phyloP scores from a whole-genome alignment of 2,888 invertebrate species.

The Sinhomidia bicolor region DNA sequence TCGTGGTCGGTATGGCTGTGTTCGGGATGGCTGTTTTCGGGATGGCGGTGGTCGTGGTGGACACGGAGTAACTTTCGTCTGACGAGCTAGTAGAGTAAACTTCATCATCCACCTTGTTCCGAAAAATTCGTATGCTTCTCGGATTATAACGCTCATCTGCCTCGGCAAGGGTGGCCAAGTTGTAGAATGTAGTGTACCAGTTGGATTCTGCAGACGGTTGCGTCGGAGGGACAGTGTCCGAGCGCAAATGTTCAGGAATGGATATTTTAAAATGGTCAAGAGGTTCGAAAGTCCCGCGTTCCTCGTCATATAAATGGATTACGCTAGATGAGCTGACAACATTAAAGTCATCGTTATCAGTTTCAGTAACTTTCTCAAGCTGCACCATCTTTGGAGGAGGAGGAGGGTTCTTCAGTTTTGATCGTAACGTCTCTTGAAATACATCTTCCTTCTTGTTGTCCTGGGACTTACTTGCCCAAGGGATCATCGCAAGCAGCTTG shows the following conservation, averaged over 20 bases:
- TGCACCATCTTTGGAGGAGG: too few species aligned
- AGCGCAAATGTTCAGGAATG: background rate
- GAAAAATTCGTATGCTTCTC: background rate
- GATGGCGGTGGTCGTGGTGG: background rate
- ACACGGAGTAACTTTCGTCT: background rate
- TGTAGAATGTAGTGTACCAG: background rate
- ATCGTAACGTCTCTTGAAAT: too few species aligned
- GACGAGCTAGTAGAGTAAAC: background rate
- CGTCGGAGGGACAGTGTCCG: background rate
- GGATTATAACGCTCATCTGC: conserved; percentile 11
- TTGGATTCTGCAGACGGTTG: background rate
- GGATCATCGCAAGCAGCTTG: background rate
- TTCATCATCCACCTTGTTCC: background rate
- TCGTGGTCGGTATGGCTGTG: too few species aligned
- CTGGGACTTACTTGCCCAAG: background rate
- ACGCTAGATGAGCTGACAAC: too few species aligned
- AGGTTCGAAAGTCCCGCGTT: too few species aligned
- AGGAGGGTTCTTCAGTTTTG: too few species aligned
- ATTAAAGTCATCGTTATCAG: too few species aligned
- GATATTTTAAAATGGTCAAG: background rate
- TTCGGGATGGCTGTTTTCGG: background rate
- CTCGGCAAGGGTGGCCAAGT: background rate
- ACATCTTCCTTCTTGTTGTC: background rate
- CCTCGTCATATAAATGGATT: too few species aligned
- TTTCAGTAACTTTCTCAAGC: too few species aligned